Evolutionary conservation across 2,888 invertebrate species (phyloP).

Genomic region (Vesta saturnalis): DNA sequence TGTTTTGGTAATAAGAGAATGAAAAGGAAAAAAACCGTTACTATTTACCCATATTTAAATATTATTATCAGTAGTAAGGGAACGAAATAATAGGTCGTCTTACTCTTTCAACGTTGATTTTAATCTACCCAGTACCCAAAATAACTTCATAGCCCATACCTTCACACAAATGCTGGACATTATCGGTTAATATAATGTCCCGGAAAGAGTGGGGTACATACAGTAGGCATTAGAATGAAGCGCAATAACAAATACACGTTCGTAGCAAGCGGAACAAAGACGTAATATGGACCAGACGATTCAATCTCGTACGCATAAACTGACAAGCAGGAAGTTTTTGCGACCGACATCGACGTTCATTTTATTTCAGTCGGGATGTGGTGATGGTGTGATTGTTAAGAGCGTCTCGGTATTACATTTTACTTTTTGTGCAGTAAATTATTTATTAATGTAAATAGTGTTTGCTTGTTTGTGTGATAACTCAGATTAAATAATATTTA

Average conservation of each 20-base stretch:
- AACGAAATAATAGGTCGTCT: too few relatives aligned
- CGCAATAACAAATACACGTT: conserved; percentile 22
- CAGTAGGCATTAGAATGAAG: conserved; percentile 25
- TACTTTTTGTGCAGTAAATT: background rate
- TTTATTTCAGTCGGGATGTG: conserved; percentile 20
- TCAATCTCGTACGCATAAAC: conserved; percentile 39
- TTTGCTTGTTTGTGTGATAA: background rate
- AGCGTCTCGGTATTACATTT: conserved; percentile 6
- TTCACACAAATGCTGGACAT: conserved; percentile 26
- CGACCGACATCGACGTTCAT: conserved; percentile 33
- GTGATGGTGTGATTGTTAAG: conserved; percentile 13
- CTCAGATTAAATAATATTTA: background rate
- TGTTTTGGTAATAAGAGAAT: too few relatives aligned
- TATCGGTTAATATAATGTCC: conserved; percentile 37
- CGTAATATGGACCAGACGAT: conserved; percentile 36
- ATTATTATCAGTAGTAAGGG: too few relatives aligned
- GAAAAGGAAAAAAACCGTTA: too few relatives aligned
- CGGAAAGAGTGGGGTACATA: conserved; percentile 32
- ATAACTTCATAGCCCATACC: conserved; percentile 27
- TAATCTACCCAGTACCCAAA: conserved; percentile 18
- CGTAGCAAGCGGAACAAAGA: conserved; percentile 28
- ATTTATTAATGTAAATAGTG: background rate
- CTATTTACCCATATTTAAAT: background rate
- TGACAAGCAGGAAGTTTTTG: conserved; percentile 41
- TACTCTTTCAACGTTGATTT: background rate